Evolutionary conservation across 2,888 invertebrate species (phyloP), one percentile per base, ranked within the genome.

Genomic region (Therioaphis trifolii): DNA sequence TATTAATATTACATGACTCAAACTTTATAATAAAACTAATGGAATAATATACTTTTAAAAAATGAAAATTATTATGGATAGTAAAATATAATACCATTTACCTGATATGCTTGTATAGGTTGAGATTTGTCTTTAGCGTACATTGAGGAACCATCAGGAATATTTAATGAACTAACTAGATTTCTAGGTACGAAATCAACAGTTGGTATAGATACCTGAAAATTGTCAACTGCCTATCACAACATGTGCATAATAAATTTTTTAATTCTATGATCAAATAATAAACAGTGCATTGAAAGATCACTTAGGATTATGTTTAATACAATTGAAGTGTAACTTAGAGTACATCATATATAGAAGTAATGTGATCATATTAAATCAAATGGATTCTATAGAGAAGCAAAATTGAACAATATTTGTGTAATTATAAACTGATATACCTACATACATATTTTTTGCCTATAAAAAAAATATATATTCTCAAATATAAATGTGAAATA

Each of bases 111-210:
- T 82, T 82, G 82, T 63, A 82, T 82, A 40, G 82, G 49, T 29
- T 82, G 82, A 63, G 82, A 82, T 74, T 82, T 82, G 12, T 82
- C 82, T 82, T 82, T 82, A 72, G 71, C 21, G 7, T 82, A 82
- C 14, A 82, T 63, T 63, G 82, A 82, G 63, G 82, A 74, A 82
- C 49, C 72, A 63, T 82, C 82, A 52, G 82, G 35, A 63, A 35
- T 63, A 74, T 66, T 82, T 61, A 72, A 74, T 12, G 82, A 72
- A 82, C 40, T 66, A 74, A 66, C 52, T 82, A 82, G 72, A 74
- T 82, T 82, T 82, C 82, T 82, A 72, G 82, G 82, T 72, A 82
- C 82, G 40, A 82, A 82, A 72, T 82, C 82, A 15, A 82, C 74
- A 35, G 63, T 74, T 49, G 72, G 24, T 82, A 82, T 24, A 63